Evolutionary conservation across 2,888 invertebrate genomes (phyloP).

Genomic region (Cancer borealis): DNA sequence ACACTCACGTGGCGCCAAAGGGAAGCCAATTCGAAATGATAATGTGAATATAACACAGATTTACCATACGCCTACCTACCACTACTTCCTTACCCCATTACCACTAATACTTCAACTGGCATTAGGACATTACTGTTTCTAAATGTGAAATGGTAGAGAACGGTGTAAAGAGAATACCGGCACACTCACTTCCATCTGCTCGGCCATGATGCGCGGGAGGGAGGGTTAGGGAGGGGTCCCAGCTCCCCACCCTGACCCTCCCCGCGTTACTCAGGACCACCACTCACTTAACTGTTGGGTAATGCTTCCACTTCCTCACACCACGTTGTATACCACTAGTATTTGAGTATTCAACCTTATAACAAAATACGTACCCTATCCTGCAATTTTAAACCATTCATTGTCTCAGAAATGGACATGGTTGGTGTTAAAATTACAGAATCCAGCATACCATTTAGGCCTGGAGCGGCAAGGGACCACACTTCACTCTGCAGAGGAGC

Average conservation of each 20-base stretch:
- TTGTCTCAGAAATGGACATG: conserved; percentile 62
- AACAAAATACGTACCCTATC: conserved; percentile 58
- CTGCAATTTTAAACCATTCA: conserved; percentile 63
- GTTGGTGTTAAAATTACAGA: conserved; percentile 63
- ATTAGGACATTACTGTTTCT: neutral
- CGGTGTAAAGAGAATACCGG: neutral
- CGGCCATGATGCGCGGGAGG: conserved; percentile 72
- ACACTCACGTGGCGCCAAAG: conserved; percentile 70
- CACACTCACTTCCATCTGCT: conserved; percentile 70
- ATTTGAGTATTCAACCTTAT: neutral
- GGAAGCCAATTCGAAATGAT: conserved; percentile 41
- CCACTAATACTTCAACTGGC: neutral
- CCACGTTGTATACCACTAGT: neutral
- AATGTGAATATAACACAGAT: neutral
- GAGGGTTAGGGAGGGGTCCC: conserved; percentile 43
- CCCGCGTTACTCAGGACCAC: conserved; percentile 25
- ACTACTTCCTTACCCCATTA: neutral
- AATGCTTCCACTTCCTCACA: neutral
- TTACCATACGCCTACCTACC: neutral
- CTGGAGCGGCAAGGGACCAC: conserved; percentile 15
- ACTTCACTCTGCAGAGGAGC: neutral
- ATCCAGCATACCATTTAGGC: conserved; percentile 69
- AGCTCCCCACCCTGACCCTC: neutral
- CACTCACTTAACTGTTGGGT: neutral
- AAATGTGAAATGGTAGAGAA: neutral